Conservation (phyloP, 1,140 invertebrate species). For the Drosophila sp. region DNA sequence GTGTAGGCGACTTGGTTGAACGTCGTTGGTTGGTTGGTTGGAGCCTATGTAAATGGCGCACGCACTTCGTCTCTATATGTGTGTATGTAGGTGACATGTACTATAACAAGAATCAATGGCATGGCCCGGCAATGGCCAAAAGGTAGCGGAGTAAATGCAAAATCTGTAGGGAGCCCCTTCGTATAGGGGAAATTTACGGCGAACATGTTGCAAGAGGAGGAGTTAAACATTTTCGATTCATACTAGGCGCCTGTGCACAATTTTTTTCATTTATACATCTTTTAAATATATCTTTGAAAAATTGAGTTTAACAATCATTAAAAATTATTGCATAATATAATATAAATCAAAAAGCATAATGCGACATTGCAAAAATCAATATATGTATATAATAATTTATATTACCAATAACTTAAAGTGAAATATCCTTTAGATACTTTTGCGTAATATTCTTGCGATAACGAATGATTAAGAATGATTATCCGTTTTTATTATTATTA, state of each 20-base stretch:
- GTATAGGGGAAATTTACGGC: constrained; percentile 69
- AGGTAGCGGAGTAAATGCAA: constrained; percentile 77
- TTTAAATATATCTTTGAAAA: neutral
- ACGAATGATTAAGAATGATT: no score
- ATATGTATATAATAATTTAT: no score
- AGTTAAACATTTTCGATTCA: constrained; percentile 37
- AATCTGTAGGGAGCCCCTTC: constrained; percentile 69
- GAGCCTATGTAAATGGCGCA: constrained; percentile 76
- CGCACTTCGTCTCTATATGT: constrained; percentile 44
- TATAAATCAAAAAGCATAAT: neutral
- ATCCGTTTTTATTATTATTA: no score
- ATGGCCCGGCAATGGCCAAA: constrained; percentile 68
- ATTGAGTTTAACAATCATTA: neutral
- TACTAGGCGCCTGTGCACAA: neutral
- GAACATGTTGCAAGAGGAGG: constrained; percentile 77
- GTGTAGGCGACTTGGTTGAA: constrained; percentile 66
- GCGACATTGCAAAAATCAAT: no score
- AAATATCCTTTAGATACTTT: no score
- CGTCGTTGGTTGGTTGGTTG: constrained; percentile 70
- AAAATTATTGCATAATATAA: neutral
- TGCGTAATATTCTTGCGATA: no score
- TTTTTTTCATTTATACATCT: neutral
- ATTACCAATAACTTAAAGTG: no score
- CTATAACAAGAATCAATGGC: constrained; percentile 60
- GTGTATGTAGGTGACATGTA: constrained; percentile 79